Evolutionary conservation across 2,888 invertebrate genomes (phyloP).

Genomic region (Sericinus montela): DNA sequence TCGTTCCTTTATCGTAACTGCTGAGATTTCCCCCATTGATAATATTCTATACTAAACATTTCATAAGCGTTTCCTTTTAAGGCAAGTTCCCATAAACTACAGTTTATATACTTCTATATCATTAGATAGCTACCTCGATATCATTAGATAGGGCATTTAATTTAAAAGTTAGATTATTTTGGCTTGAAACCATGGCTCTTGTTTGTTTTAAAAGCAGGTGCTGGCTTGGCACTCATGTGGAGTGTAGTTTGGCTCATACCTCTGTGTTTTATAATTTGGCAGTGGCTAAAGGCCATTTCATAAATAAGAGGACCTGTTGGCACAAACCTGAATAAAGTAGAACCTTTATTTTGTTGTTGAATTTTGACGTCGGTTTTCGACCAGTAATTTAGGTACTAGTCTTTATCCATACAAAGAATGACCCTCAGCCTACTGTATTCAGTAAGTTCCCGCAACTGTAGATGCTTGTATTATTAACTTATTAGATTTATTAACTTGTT

Average conservation of each 20-base stretch:
- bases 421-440: too few relatives aligned
- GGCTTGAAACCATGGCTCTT: slow-evolving; percentile 27
- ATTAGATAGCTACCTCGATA: slow-evolving; percentile 18
- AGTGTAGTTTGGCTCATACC: slow-evolving; percentile 45
- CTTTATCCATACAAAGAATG: too few relatives aligned
- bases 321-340: too few relatives aligned
- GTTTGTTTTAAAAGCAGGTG: slow-evolving; percentile 45
- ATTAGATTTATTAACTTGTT: too few relatives aligned
- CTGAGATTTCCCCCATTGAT: slow-evolving; percentile 52
- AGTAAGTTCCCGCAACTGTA: too few relatives aligned
- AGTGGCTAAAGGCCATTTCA: neutral
- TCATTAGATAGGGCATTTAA: slow-evolving; percentile 31
- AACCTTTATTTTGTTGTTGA: too few relatives aligned
- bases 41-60: slow-evolving; percentile 64
- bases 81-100: slow-evolving; percentile 55
- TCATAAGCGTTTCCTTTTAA: slow-evolving; percentile 71
- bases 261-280: slow-evolving; percentile 38
- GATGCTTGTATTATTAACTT: too few relatives aligned
- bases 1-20: slow-evolving; percentile 46
- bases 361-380: too few relatives aligned
- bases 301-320: too few relatives aligned
- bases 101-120: slow-evolving; percentile 29
- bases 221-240: slow-evolving; percentile 42
- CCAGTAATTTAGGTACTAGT: too few relatives aligned
- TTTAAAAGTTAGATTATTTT: slow-evolving; percentile 51